These are phyloP conservation scores for Jordanella pulchra DNA, from an alignment of 2,797 vertebrate species.

Conservation along the genomic window DNA sequence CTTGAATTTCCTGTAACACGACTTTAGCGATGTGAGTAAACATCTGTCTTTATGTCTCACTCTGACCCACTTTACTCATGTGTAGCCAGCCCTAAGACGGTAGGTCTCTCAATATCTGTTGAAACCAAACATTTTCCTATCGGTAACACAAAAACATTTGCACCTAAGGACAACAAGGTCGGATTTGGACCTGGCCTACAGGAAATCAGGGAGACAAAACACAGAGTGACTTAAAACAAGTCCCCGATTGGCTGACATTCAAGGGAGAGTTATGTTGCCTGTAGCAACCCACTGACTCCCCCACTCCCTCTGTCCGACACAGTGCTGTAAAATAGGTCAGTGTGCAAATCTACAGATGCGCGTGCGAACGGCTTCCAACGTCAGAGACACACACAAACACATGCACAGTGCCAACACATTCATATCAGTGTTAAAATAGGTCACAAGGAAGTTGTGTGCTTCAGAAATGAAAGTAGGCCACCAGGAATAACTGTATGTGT, in stretches of 20 bases:
- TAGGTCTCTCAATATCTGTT: background rate
- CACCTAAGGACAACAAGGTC: constrained; percentile 4
- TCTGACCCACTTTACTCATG: constrained; percentile 4
- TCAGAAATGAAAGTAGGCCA: constrained; percentile 70
- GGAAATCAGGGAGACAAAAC: constrained; percentile 30
- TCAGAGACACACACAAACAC: constrained; percentile 1
- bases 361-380: constrained; percentile 8
- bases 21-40: background rate
- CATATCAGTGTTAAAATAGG: constrained; percentile 56
- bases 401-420: constrained; percentile 6
- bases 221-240: constrained; percentile 42
- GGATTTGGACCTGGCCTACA: constrained; percentile 20
- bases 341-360: constrained; percentile 21
- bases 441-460: constrained; percentile 50
- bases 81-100: background rate
- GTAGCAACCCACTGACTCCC: constrained; percentile 50
- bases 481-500: constrained; percentile 36
- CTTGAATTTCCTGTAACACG: background rate
- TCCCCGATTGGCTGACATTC: constrained; percentile 44
- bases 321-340: constrained; percentile 65
- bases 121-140: background rate
- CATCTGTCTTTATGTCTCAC: background rate
- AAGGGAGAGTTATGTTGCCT: constrained; percentile 57
- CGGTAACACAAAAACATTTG: constrained; percentile 5
- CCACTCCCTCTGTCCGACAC: constrained; percentile 35